Evolutionary conservation across 1,140 invertebrate species (phyloP).

Genomic region (Helicoverpa armigera): DNA sequence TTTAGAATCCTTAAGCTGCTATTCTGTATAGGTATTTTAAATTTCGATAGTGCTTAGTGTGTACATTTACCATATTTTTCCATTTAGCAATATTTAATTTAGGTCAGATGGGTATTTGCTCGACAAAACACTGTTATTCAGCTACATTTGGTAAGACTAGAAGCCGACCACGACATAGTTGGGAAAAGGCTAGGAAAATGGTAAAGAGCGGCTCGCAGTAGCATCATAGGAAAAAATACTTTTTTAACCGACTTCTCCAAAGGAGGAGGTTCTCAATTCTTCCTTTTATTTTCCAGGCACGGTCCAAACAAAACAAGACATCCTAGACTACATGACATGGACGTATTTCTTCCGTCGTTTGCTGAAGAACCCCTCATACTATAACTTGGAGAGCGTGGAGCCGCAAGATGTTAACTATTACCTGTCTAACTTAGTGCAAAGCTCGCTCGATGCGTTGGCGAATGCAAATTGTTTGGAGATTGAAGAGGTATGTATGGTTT

Average conservation of each 20-base stretch:
- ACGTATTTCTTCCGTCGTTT: slow-evolving; percentile 99
- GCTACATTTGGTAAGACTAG: too few species aligned
- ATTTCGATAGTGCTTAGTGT: too few species aligned
- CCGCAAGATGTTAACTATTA: slow-evolving; percentile 91
- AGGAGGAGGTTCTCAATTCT: background rate
- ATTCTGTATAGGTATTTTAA: too few species aligned
- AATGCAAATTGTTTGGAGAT: slow-evolving; percentile 92
- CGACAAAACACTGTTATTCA: too few species aligned
- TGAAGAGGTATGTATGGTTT: slow-evolving; percentile 80
- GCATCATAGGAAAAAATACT: too few species aligned
- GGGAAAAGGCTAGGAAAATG: too few species aligned
- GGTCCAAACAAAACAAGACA: slow-evolving; percentile 96
- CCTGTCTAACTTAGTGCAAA: slow-evolving; percentile 92
- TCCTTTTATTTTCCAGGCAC: slow-evolving; percentile 88
- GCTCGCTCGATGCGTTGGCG: slow-evolving; percentile 90
- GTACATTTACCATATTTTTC: too few species aligned
- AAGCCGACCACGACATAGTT: too few species aligned
- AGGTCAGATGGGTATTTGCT: too few species aligned
- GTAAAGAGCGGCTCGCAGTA: background rate
- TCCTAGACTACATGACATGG: slow-evolving; percentile 99
- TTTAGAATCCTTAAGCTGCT: too few species aligned
- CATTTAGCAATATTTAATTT: too few species aligned
- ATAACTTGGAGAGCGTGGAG: slow-evolving; percentile 93
- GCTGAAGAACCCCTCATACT: slow-evolving; percentile 97
- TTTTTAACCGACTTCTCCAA: too few species aligned